A percentile compares a stretch with the other conserved stretches of the same genome.
Evolutionary conservation across 2,797 vertebrate genomes (phyloP).

Genomic region (Anabas testudineus): DNA sequence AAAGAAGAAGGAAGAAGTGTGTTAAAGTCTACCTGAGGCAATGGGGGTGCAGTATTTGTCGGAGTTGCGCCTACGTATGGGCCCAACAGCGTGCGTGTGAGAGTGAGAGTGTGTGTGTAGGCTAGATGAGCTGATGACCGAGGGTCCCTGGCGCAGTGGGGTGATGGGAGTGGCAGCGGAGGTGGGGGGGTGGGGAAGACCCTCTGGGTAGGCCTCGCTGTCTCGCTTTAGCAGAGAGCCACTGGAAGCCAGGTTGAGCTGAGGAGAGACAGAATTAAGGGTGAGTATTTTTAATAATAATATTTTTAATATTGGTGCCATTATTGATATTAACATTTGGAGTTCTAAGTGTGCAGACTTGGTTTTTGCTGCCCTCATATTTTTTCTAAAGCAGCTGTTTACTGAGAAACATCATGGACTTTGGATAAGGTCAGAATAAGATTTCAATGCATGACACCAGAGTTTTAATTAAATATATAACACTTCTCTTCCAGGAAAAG

Average conservation of each 20-base stretch:
- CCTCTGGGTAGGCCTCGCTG: slow-evolving; percentile 92
- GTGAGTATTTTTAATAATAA: no score
- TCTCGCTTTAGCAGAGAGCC: slow-evolving; percentile 94
- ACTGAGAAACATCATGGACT: slow-evolving; percentile 20
- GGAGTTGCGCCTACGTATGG: slow-evolving; percentile 94
- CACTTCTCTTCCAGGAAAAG: background rate
- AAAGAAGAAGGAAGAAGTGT: background rate
- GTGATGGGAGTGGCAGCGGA: slow-evolving; percentile 96
- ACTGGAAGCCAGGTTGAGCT: slow-evolving; percentile 94
- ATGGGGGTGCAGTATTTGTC: slow-evolving; percentile 99
- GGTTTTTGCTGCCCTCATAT: slow-evolving; percentile 28
- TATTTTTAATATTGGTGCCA: no score
- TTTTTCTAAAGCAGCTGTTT: slow-evolving; percentile 40
- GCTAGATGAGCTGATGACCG: slow-evolving; percentile 97
- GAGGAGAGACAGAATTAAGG: slow-evolving; percentile 8
- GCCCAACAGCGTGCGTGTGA: slow-evolving; percentile 88
- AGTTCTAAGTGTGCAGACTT: background rate
- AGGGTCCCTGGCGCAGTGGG: slow-evolving; percentile 93
- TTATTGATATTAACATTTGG: background rate
- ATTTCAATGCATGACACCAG: slow-evolving; percentile 1
- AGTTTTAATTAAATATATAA: background rate
- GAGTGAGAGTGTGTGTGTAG: slow-evolving; percentile 85
- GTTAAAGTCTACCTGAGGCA: slow-evolving; percentile 89
- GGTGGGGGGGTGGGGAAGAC: slow-evolving; percentile 96
- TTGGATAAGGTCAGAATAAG: slow-evolving; percentile 15